Percentiles rank a stretch among this genome's conserved stretches.
Conservation (phyloP, 2,888 invertebrate species). For the Machimus rusticus region DNA sequence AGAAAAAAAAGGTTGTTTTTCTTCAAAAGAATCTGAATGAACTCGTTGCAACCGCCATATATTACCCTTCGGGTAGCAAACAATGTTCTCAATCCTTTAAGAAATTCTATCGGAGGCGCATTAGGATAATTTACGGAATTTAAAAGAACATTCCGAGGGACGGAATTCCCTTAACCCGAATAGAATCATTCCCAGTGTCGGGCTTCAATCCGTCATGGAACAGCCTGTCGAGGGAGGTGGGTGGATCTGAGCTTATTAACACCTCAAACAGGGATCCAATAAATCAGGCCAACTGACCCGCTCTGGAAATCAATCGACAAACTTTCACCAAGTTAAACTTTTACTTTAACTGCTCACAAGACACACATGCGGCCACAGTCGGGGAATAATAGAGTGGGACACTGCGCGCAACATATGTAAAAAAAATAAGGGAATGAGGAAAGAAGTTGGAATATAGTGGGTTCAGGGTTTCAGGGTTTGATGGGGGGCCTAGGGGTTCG, state of each 20-base stretch:
- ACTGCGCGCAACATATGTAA: neutral
- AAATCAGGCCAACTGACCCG: conserved; percentile 4
- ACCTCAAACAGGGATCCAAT: neutral
- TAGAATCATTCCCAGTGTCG: neutral
- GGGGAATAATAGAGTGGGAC: neutral
- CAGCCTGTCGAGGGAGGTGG: neutral
- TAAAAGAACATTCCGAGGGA: neutral
- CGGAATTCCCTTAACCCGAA: neutral
- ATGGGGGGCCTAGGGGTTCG: neutral
- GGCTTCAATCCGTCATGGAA: neutral
- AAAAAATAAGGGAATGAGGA: neutral
- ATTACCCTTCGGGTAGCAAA: neutral
- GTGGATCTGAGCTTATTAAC: neutral
- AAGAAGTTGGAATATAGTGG: neutral
- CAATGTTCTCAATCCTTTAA: neutral
- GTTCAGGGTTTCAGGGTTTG: neutral
- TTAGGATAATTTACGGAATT: neutral
- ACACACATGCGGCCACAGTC: neutral
- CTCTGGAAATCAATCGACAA: conserved; percentile 10
- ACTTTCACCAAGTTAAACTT: conserved; percentile 19
- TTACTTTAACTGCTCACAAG: conserved; percentile 2
- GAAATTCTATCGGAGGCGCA: neutral
- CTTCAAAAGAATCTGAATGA: neutral
- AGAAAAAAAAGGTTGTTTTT: neutral
- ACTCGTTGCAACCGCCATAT: neutral